Conservation (phyloP, 2,113 vertebrate species). For the Anas platyrhynchos region DNA sequence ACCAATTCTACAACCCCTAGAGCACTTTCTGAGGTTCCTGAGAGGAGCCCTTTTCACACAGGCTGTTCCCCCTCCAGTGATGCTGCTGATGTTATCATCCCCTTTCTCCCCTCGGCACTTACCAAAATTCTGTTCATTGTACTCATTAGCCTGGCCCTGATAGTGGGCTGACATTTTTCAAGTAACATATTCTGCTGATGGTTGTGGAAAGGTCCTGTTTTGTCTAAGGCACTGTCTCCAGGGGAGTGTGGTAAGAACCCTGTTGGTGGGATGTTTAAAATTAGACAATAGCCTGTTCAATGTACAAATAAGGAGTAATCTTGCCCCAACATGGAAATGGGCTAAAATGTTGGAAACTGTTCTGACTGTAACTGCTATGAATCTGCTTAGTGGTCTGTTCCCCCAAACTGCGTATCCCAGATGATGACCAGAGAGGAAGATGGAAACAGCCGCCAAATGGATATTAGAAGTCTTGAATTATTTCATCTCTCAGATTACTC, state of each 20-base stretch:
- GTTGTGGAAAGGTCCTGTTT: not conserved
- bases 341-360: not conserved
- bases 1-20: not conserved
- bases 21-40: not conserved
- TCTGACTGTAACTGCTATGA: not conserved
- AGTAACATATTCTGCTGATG: not conserved
- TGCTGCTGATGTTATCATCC: not conserved
- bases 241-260: not conserved
- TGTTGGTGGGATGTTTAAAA: not conserved
- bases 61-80: not conserved
- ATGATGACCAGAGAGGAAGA: not conserved
- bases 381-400: not conserved
- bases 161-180: not conserved
- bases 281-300: not conserved
- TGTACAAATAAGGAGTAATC: not conserved
- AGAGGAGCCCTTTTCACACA: not conserved
- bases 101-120: not conserved
- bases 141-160: not conserved
- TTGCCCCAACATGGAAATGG: not conserved
- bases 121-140: not conserved
- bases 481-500: not conserved
- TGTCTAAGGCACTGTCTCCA: not conserved
- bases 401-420: not conserved
- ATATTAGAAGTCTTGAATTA: not conserved
- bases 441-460: not conserved